Evolutionary conservation across 2,888 invertebrate genomes (phyloP).

Genomic region (Eurytoma adleriae): DNA sequence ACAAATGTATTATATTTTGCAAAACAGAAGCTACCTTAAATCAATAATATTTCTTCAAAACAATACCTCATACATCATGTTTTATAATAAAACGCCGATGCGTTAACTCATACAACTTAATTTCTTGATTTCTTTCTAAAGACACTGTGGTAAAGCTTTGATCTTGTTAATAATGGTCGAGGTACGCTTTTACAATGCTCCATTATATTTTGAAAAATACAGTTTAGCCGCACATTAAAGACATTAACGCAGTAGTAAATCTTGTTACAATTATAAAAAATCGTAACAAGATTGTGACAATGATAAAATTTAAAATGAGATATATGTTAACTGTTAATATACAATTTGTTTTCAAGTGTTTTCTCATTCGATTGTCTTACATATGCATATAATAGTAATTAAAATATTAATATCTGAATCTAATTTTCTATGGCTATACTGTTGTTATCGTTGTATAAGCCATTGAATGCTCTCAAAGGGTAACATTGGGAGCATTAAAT

Average conservation of each 20-base stretch:
- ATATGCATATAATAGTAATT: slow-evolving; percentile 51
- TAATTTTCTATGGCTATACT: slow-evolving; percentile 31
- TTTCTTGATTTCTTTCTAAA: slow-evolving; percentile 50
- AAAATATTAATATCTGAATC: slow-evolving; percentile 49
- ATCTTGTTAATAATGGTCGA: slow-evolving; percentile 55
- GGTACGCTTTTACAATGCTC: slow-evolving; percentile 55
- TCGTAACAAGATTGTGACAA: slow-evolving; percentile 47
- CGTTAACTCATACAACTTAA: slow-evolving; percentile 49
- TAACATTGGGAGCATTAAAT: slow-evolving; percentile 36
- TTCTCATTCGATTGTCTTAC: slow-evolving; percentile 52
- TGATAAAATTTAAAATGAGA: slow-evolving; percentile 54
- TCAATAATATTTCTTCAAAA: slow-evolving; percentile 49
- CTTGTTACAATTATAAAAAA: slow-evolving; percentile 41
- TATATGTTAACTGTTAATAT: slow-evolving; percentile 52
- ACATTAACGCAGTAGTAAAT: slow-evolving; percentile 45
- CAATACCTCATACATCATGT: slow-evolving; percentile 53
- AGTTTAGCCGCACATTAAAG: slow-evolving; percentile 50
- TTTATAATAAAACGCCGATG: slow-evolving; percentile 37
- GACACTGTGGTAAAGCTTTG: slow-evolving; percentile 56
- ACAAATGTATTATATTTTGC: slow-evolving; percentile 31
- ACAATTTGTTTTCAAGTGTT: slow-evolving; percentile 46
- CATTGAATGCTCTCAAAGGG: slow-evolving; percentile 15
- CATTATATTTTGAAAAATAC: slow-evolving; percentile 43
- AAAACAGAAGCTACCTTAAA: slow-evolving; percentile 53
- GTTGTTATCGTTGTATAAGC: slow-evolving; percentile 22